phyloP scores from a whole-genome alignment of 2,113 vertebrate genomes.

The Hemiprocne comata region DNA sequence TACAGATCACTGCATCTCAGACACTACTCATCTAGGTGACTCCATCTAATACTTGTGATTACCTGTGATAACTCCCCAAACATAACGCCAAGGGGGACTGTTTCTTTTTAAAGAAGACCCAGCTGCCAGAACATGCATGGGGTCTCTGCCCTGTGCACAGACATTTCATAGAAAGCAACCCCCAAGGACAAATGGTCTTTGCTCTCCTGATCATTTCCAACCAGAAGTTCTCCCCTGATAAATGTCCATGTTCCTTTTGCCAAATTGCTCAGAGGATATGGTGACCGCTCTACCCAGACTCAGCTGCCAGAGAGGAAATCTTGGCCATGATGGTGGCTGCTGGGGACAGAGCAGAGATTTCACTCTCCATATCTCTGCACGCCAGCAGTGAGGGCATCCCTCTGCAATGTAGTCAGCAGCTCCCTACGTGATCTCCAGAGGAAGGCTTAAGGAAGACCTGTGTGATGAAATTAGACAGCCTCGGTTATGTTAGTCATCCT shows the following conservation, averaged over 20 bases:
- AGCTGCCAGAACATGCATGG: rapidly evolving
- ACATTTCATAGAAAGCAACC: background rate
- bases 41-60: background rate
- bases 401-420: background rate
- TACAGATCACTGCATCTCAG: background rate
- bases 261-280: background rate
- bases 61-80: background rate
- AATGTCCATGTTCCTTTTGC: background rate
- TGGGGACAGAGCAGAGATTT: background rate
- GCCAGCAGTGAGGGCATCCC: background rate
- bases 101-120: background rate
- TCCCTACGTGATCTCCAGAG: background rate
- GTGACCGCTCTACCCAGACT: background rate
- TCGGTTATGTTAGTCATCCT: background rate
- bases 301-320: background rate
- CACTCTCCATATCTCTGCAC: background rate
- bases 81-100: rapidly evolving
- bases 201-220: background rate
- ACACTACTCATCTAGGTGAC: background rate
- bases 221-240: background rate
- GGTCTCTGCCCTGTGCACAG: background rate
- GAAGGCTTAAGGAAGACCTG: background rate
- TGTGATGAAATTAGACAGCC: background rate
- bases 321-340: background rate
- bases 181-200: background rate